Base-by-base conservation (phyloP, 1,140 invertebrate species). In the Nomia melanderi region DNA sequence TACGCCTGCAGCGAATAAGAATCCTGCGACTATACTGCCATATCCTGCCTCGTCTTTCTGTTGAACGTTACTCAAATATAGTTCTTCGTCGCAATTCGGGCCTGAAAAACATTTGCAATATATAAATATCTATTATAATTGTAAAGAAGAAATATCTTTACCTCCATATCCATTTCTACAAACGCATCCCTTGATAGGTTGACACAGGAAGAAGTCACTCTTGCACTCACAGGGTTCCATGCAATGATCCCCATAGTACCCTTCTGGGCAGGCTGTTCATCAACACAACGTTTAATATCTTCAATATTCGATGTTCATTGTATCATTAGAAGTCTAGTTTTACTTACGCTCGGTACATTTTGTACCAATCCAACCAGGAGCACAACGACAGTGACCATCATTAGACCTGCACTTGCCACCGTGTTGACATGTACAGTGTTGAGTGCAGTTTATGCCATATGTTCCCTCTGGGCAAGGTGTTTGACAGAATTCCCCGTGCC, bases 171-270 rank as follows among this genome's bases (percentile, higher is more conserved):
- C 96, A 85, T 95, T 94, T 74, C 94, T 94, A 85, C 97, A 98
- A 14, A 95, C 93, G 89, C 97, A 98, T 20, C 97, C 97, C 3
- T 94, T 87, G 3, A 95, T 94, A 12, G 96, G 94, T 90, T 98
- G 96, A 87, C 97, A 98, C 65, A 95, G 93, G 91, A 96, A 98
- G 56, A 86, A 90, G 12, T 95, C 94, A 65, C 94, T 96, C 70
- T 93, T 92, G 88, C 97, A 98, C 74, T 95, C 94, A 87, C 96
- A 98, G 0, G 94, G 91, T 66, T 94, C 91, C 94, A 97, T 96
- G 87, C 97, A 98, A 87, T 97, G 96, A 76, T 97, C 95, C 25
- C 97, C 97, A 90, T 95, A 98, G 90, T 96, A 98, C 62, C 97
- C 97, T 88, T 97, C 96, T 0, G 97, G 97, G 84, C 97, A 98